Evolutionary conservation across 2,888 invertebrate species (phyloP), one percentile per base, ranked within the genome.

Genomic region (Troides oblongomaculatus): DNA sequence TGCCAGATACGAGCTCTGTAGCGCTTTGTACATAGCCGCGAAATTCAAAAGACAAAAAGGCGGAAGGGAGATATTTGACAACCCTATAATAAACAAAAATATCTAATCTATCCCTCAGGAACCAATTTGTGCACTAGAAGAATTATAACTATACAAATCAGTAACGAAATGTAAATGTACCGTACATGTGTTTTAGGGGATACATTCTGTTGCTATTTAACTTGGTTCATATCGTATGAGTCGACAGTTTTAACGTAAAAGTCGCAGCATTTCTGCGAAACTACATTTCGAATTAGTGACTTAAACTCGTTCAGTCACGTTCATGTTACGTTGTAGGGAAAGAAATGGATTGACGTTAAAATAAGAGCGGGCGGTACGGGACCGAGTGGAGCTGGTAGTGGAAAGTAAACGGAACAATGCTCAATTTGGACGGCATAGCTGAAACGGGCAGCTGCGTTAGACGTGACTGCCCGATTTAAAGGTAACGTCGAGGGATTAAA

Each of bases 291-390:
- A 83, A 86, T 87, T 86, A 86, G 84, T 81, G 80, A 80, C 78
- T 79, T 72, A 73, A 79, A 81, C 78, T 81, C 85, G 83, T 83
- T 81, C 79, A 84, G 86, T 84, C 86, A 87, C 87, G 87, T 88
- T 82, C 80, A 77, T 75, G 79, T 79, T 81, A 67, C 67, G 66
- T 70, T 72, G 69, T 68, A 68, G 50, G 43, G 66, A 70, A 70
- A 69, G 72, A 72, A 72, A 72, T 64, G 67, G 64, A 69, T 64
- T 64, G 64, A 69, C 66, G 66, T 64, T 62, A 58, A 66, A 66
- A 69, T 66, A 66, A 66, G 59, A 64, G 46, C 66, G 39, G 7
- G 53, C 53, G 36, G 56, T 14, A 46, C 46, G 46, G 60, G 50
- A 23, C 43, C 60, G 25, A 60, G 57, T 60, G 56, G 66, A 57